Evolutionary conservation across 53 echinoderm and acorn worm genomes (phyloP), one percentile per base, ranked within the genome.

Genomic region (Arbacia lixula): DNA sequence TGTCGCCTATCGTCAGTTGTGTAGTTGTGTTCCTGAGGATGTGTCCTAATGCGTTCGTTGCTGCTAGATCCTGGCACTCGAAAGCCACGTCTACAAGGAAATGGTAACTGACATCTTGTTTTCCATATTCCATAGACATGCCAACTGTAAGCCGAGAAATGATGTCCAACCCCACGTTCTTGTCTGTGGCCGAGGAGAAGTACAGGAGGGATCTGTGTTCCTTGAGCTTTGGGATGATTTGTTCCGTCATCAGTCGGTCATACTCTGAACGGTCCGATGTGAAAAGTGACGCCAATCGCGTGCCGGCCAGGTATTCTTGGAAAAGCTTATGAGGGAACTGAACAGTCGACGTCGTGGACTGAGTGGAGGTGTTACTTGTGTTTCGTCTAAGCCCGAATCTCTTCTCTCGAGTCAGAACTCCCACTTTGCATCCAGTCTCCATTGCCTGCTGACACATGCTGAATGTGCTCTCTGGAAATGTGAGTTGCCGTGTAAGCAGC

Each of bases 21-120:
- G 17, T 17, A 21, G 4, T 12, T 5, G 20, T 24, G 20, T n/a
- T 22, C 36, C 36, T 37, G 36, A 66, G 36, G 17, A n/a, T 16
- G 2, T 37, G 66, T 2, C 66, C 36, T 36, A 66, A 36, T 66
- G 36, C 19, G 20, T 66, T 66, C 22, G 20, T 38, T 17, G 36
- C 38, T 8, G 36, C 66, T 66, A 22, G 6, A 38, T 66, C 14
- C 20, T 66, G 38, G 2, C 36, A 36, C 38, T 66, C 66, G 22
- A 66, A 66, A 36, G 66, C 38, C 21, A 66, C 66, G 38, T 66
- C 66, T 36, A 36, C 66, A 36, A 66, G 38, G 12, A 66, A 66
- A 37, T 35, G 2, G 24, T 21, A 2, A 5, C 22, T 36, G n/a
- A 21, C 36, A 22, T 66, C 38, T 19, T 0, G 50, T 36, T 36